These are phyloP conservation scores for Notodonta ziczac DNA, from an alignment of 2,888 invertebrate species.

Conservation along the genomic window DNA sequence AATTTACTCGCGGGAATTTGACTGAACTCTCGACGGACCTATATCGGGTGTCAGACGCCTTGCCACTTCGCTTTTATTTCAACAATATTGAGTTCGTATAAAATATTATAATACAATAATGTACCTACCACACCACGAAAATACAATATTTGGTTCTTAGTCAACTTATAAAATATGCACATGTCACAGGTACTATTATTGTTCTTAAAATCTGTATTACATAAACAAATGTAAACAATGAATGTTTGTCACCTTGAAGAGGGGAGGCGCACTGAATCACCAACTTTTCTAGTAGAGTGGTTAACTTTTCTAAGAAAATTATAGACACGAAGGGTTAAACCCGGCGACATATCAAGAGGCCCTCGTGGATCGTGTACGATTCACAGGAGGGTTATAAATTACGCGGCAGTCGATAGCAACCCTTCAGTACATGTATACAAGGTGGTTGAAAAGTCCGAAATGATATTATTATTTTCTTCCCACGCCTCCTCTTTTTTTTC, in stretches of 20 bases:
- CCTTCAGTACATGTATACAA: conserved; percentile 46
- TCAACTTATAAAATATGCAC: conserved; percentile 3
- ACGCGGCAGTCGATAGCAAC: conserved; percentile 63
- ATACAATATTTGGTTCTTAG: too few relatives aligned
- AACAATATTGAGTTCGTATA: conserved; percentile 46
- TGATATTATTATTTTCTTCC: too few relatives aligned
- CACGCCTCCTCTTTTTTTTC: too few relatives aligned
- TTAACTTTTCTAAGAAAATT: conserved; percentile 61
- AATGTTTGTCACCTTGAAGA: conserved; percentile 31
- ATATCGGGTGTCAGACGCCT: conserved; percentile 61
- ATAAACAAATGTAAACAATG: conserved; percentile 31
- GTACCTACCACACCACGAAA: conserved; percentile 14
- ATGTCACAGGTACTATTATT: conserved; percentile 13
- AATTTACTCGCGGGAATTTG: conserved; percentile 56
- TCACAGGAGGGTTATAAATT: conserved; percentile 71
- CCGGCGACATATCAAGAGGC: conserved; percentile 72
- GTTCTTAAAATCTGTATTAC: conserved; percentile 15
- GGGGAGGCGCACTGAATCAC: conserved; percentile 27
- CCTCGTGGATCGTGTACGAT: conserved; percentile 58
- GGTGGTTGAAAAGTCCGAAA: too few relatives aligned
- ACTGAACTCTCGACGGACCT: conserved; percentile 52
- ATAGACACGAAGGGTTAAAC: conserved; percentile 69
- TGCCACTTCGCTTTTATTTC: conserved; percentile 55
- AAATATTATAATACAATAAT: conserved; percentile 38
- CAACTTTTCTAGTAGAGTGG: conserved; percentile 43